Conservation (phyloP, 2,888 invertebrate species). For the Cephus nigrinus region DNA sequence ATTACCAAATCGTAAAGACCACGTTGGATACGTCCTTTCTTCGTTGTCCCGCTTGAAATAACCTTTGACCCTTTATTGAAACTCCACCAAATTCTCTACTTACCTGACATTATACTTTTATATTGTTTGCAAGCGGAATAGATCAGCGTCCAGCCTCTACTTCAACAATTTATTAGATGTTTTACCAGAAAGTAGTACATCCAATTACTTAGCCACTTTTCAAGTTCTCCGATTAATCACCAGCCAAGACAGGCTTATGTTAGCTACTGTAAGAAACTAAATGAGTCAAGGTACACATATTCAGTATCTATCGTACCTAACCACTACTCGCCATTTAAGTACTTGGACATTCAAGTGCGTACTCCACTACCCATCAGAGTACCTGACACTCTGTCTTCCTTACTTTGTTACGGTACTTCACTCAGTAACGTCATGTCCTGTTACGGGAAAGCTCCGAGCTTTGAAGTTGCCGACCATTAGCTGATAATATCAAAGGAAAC, state of each 20-base stretch:
- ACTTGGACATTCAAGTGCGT: conserved; percentile 21
- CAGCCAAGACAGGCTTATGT: not conserved
- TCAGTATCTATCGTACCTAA: not conserved
- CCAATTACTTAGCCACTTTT: not conserved
- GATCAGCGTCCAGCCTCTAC: not conserved
- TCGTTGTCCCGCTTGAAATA: not conserved
- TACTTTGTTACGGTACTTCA: not conserved
- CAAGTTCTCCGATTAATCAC: not conserved
- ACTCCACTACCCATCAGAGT: conserved; percentile 7
- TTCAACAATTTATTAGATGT: not conserved
- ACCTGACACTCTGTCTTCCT: not conserved
- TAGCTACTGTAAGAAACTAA: not conserved
- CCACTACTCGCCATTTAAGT: conserved; percentile 11
- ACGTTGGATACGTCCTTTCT: not conserved
- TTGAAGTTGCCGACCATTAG: not conserved
- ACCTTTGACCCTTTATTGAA: not conserved
- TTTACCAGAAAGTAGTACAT: not conserved
- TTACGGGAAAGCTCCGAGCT: not conserved
- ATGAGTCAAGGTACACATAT: conserved; percentile 7
- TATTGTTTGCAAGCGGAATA: not conserved
- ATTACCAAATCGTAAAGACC: not conserved
- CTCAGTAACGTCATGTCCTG: not conserved
- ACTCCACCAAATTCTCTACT: not conserved
- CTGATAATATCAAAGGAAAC: not conserved
- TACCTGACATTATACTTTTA: not conserved